phyloP scores from a whole-genome alignment of 2,113 vertebrate species.

The Scopus umbretta region DNA sequence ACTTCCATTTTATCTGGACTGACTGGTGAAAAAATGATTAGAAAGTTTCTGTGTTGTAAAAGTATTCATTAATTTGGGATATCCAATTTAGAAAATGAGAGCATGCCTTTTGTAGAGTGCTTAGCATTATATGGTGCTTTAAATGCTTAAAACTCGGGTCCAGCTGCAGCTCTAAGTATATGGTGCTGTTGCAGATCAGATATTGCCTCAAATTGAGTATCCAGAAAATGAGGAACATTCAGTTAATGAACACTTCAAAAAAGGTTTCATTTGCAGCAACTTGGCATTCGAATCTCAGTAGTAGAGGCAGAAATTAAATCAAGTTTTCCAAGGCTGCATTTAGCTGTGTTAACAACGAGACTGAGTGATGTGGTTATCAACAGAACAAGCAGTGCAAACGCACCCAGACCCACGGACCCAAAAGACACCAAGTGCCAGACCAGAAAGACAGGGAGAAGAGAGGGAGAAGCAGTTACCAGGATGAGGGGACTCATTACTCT shows the following conservation, averaged over 20 bases:
- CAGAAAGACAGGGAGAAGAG: neutral
- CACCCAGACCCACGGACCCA: neutral
- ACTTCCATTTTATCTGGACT: neutral
- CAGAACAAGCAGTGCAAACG: neutral
- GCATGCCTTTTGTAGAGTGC: neutral
- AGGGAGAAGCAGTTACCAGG: neutral
- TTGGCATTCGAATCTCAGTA: neutral
- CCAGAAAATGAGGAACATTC: neutral
- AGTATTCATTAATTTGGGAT: neutral
- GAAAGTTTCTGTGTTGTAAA: neutral
- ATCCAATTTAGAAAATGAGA: neutral
- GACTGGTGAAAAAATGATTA: neutral
- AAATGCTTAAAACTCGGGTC: neutral
- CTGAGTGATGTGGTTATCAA: no score
- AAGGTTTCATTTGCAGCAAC: neutral
- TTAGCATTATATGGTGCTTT: neutral
- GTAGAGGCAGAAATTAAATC: neutral
- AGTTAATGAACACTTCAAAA: neutral
- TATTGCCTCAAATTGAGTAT: neutral
- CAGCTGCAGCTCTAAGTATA: neutral
- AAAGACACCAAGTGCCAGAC: neutral
- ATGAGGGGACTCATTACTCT: neutral
- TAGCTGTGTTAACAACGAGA: neutral
- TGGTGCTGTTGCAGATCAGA: neutral
- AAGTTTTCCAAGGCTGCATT: neutral